Evolutionary conservation across 2,888 invertebrate species (phyloP), one percentile per base, ranked within the genome.

Genomic region (Apocheima hispidaria): DNA sequence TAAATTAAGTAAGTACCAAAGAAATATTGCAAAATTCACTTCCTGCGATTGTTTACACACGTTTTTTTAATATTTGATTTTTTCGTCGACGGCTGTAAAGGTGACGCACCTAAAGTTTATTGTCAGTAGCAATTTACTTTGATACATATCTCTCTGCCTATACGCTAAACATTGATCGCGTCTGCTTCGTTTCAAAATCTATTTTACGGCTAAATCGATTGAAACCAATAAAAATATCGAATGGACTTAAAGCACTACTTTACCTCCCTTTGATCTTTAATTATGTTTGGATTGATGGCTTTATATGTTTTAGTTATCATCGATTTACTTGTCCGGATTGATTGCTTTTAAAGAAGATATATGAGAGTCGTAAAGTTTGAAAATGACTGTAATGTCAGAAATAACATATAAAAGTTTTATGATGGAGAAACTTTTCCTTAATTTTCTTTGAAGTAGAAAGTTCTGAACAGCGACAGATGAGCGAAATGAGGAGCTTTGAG

Each of bases 151-250:
- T 62, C 56, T 35, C 28, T 14, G 57, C 38, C 57, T 51, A 62
- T 49, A 30, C 61, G 48, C 56, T 68, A 60, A 62, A 55, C 63
- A 60, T 26, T 58, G 54, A 72, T 56, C 60, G 71, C 75, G 75
- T 73, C 80, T 84, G 81, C 66, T 79, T 79, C 75, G 73, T 79
- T 76, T 82, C 78, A 78, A 65, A 64, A 65, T 60, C 49, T 51
- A 63, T 65, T 71, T 72, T 70, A 72, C 68, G 69, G 68, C 44
- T 48, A 43, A 63, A 66, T 70, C 67, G 66, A 71, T 69, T 60
- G 58, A 64, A 52, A 66, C 48, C 55, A 48, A 69, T 63, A 67
- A 63, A 69, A 67, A 65, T 53, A 58, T 60, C 38, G 43, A 65
- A 54, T 55, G 53, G 63, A 58, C 60, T 60, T 43, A 50, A 61